A percentile compares a stretch with the other conserved stretches of the same genome.
Conservation (phyloP, 2,888 invertebrate species). For the Mantis religiosa region DNA sequence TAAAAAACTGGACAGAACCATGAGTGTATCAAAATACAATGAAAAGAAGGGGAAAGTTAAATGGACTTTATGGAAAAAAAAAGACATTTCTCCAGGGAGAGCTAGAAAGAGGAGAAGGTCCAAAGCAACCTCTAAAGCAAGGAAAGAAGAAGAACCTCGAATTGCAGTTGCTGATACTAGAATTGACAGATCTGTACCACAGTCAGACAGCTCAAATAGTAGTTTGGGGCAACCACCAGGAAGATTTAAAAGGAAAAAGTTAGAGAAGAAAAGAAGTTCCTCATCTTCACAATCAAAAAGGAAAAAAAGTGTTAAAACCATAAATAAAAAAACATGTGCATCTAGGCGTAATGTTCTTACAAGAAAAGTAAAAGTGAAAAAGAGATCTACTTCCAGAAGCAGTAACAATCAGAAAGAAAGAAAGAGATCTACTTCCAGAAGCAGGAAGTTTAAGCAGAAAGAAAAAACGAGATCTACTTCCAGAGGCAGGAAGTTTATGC, state of each 20-base stretch:
- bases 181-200: neutral
- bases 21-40: neutral
- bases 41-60: neutral
- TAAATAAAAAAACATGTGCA: neutral
- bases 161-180: neutral
- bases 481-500: too few relatives aligned
- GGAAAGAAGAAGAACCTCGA: neutral
- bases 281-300: neutral
- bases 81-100: neutral
- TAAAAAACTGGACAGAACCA: neutral
- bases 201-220: neutral
- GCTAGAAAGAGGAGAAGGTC: neutral
- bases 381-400: neutral
- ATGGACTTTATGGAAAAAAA: neutral
- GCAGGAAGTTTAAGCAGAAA: too few relatives aligned
- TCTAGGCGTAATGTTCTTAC: neutral
- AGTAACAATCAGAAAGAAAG: neutral
- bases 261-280: neutral
- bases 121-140: neutral
- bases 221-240: neutral
- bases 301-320: neutral
- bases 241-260: neutral
- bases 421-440: neutral
- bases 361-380: neutral
- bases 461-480: too few relatives aligned